A percentile compares a stretch with the other conserved stretches of the same genome.
Conservation (phyloP, 2,113 vertebrate species). For the Archilochus colubris region DNA sequence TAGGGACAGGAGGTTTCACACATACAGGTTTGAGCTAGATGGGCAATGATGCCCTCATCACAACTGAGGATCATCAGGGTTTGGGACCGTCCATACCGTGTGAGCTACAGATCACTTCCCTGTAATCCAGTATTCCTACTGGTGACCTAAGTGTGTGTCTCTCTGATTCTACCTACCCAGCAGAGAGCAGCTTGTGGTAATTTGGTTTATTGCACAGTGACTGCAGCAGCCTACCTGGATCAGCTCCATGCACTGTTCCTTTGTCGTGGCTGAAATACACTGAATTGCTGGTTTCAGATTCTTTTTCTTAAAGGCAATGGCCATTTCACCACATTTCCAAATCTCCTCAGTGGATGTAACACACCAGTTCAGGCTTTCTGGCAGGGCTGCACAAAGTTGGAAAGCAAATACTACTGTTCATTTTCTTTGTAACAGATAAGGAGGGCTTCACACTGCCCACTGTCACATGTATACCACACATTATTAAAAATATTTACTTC, state of each 20-base stretch:
- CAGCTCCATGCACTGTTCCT: slow-evolving; percentile 84
- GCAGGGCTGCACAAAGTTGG: slow-evolving; percentile 72
- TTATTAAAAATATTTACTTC: not conserved
- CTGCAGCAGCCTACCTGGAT: slow-evolving; percentile 82
- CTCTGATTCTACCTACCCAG: not conserved
- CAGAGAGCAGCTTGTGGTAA: not conserved
- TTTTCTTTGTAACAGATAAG: not conserved
- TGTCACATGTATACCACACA: not conserved
- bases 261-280: slow-evolving; percentile 83
- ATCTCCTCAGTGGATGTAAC: slow-evolving; percentile 86
- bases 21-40: not conserved
- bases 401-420: not conserved
- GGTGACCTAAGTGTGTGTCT: not conserved
- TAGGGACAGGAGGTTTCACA: not conserved
- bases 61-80: not conserved
- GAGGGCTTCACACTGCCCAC: not conserved
- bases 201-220: not conserved
- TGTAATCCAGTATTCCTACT: not conserved
- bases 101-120: not conserved
- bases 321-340: slow-evolving; percentile 90
- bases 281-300: slow-evolving; percentile 81
- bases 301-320: slow-evolving; percentile 75
- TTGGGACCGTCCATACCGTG: not conserved
- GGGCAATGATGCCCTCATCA: not conserved
- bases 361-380: slow-evolving; percentile 87